Evolutionary conservation across 2,113 vertebrate species (phyloP).

Genomic region (Eolophus roseicapilla): DNA sequence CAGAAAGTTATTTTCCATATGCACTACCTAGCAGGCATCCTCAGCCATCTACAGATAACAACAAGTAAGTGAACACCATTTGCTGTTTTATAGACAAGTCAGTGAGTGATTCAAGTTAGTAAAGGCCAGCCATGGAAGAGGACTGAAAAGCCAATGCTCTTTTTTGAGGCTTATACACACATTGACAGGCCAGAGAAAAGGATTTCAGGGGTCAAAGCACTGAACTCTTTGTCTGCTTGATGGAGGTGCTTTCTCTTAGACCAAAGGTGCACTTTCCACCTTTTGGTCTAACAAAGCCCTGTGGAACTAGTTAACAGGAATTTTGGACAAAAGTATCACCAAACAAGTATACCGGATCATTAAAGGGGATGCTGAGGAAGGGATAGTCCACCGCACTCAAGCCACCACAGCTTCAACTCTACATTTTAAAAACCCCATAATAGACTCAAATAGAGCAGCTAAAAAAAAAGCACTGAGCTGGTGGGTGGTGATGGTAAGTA

Average conservation of each 20-base stretch:
- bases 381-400: neutral
- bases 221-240: fast-evolving
- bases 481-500: neutral
- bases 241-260: neutral
- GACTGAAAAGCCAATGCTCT: neutral
- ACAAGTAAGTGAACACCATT: neutral
- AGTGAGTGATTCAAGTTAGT: neutral
- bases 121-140: neutral
- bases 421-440: neutral
- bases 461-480: neutral
- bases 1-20: neutral
- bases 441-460: neutral
- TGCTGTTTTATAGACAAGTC: neutral
- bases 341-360: neutral
- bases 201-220: neutral
- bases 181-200: neutral
- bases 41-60: neutral
- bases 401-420: neutral
- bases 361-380: neutral
- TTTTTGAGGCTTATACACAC: neutral
- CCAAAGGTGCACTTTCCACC: neutral
- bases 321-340: neutral
- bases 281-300: neutral
- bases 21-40: neutral
- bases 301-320: neutral